Conservation (phyloP, 2,113 vertebrate species). For the Pygoscelis adeliae region DNA sequence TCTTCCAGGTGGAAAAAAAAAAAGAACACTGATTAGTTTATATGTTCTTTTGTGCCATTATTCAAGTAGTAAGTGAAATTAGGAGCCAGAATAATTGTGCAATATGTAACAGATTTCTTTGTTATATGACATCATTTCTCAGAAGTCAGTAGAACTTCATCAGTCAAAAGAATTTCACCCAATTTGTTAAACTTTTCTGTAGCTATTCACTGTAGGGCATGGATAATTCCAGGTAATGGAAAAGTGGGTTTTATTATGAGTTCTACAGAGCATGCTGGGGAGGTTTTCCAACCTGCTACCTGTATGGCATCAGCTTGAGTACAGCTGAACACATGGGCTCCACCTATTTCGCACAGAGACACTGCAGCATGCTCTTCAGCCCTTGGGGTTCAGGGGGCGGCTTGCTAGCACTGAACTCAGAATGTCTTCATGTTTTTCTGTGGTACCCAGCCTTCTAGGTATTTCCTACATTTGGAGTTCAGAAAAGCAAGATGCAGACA, state of each 20-base stretch:
- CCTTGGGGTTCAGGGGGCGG: background rate
- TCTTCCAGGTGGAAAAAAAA: background rate
- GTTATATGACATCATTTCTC: background rate
- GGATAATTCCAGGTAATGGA: background rate
- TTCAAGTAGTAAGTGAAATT: background rate
- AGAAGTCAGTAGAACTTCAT: background rate
- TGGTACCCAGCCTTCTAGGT: background rate
- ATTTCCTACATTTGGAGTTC: background rate
- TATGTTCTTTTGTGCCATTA: background rate
- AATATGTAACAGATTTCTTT: background rate
- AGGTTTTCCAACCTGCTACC: background rate
- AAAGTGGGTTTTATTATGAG: background rate
- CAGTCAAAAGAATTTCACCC: background rate
- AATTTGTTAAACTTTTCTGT: background rate
- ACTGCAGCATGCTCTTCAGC: background rate
- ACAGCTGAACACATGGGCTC: background rate
- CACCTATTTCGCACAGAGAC: background rate
- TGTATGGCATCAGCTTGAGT: background rate
- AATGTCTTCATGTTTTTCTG: background rate
- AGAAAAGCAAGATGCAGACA: background rate
- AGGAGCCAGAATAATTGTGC: conserved; percentile 11
- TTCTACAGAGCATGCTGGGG: background rate
- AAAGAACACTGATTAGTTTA: background rate
- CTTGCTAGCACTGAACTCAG: background rate
- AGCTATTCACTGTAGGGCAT: background rate